Percentiles rank a stretch among this genome's conserved stretches.
phyloP scores from a whole-genome alignment of 2,888 invertebrate species.

The Deroplatys truncata region DNA sequence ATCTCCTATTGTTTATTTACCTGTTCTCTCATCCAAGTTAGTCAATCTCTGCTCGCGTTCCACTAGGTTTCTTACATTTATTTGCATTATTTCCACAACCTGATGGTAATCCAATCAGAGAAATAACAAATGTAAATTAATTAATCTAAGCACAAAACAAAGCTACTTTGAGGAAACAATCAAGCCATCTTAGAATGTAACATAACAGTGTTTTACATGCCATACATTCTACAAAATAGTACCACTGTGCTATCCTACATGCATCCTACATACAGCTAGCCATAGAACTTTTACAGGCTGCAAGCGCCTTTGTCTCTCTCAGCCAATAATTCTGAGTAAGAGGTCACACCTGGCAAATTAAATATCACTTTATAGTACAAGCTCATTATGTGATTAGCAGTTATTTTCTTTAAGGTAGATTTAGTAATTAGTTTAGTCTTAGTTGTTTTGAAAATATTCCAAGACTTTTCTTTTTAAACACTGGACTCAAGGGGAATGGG shows the following conservation, averaged over 20 bases:
- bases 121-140: neutral
- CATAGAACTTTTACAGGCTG: neutral
- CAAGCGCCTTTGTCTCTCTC: neutral
- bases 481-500: too few relatives aligned
- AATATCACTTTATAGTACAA: too few relatives aligned
- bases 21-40: slow-evolving; percentile 89
- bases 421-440: too few relatives aligned
- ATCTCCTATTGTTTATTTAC: slow-evolving; percentile 39
- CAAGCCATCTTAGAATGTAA: neutral
- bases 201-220: neutral
- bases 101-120: slow-evolving; percentile 30
- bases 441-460: too few relatives aligned
- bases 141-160: neutral
- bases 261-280: neutral
- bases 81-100: slow-evolving; percentile 92
- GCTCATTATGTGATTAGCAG: too few relatives aligned
- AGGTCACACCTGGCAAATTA: too few relatives aligned
- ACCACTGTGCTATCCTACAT: neutral
- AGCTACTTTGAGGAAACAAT: neutral
- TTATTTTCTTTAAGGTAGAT: too few relatives aligned
- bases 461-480: too few relatives aligned
- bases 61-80: slow-evolving; percentile 93
- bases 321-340: too few relatives aligned
- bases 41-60: slow-evolving; percentile 94
- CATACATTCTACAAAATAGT: neutral